A percentile compares a stretch with the other conserved stretches of the same genome.
These are phyloP conservation scores for Grallaria varia DNA, from an alignment of 2,113 vertebrate species.

Conservation along the genomic window DNA sequence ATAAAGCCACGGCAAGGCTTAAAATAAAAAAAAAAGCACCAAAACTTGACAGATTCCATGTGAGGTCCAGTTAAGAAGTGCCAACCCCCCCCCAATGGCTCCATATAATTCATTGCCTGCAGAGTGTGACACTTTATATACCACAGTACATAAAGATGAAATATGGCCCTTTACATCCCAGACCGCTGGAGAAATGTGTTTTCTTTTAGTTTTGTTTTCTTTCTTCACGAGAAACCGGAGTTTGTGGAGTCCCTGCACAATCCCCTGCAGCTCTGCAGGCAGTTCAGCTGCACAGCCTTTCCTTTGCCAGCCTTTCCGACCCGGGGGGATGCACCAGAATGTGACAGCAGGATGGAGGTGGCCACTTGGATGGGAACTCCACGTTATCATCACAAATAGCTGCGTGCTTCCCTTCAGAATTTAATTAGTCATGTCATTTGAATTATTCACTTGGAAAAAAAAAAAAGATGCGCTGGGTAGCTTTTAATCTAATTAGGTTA, in stretches of 20 bases:
- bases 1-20: neutral
- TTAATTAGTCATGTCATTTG: conserved; percentile 50
- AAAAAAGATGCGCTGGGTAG: conserved; percentile 29
- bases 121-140: neutral
- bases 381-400: neutral
- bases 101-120: neutral
- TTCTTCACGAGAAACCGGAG: neutral
- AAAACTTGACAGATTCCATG: neutral
- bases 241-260: neutral
- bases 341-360: neutral
- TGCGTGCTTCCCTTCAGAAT: conserved; percentile 15
- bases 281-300: neutral
- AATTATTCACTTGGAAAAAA: conserved; percentile 66
- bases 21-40: neutral
- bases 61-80: neutral
- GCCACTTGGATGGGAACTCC: neutral
- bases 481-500: conserved; percentile 67
- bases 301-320: neutral
- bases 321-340: neutral
- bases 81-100: neutral
- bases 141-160: neutral
- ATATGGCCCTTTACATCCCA: neutral
- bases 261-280: neutral
- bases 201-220: neutral
- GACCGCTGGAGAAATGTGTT: neutral